Evolutionary conservation across 2,888 invertebrate genomes (phyloP).

Genomic region (Terebella lapidaria): DNA sequence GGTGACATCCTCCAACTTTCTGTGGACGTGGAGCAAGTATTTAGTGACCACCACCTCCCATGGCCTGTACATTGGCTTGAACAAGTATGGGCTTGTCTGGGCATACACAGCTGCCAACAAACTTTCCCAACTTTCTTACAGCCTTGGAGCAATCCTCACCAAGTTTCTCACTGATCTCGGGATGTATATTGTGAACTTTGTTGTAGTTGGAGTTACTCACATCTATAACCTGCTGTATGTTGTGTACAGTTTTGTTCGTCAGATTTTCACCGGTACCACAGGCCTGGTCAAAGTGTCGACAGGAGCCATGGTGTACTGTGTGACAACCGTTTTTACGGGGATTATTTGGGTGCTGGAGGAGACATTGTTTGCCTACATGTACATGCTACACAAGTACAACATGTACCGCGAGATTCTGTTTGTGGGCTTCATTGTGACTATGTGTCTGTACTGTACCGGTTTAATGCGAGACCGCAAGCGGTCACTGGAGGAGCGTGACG

Average conservation of each 20-base stretch:
- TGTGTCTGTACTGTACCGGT: constrained; percentile 24
- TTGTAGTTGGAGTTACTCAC: constrained; percentile 12
- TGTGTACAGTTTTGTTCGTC: constrained; percentile 17
- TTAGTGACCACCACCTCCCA: constrained; percentile 2
- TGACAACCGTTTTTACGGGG: constrained; percentile 19
- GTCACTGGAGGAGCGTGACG: constrained; percentile 1
- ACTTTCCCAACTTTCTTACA: constrained; percentile 2
- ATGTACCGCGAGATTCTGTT: constrained; percentile 28
- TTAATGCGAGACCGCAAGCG: constrained; percentile 17
- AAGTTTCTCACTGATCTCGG: constrained; percentile 22
- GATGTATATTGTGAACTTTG: constrained; percentile 15
- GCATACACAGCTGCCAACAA: neutral
- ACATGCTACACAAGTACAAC: constrained; percentile 27
- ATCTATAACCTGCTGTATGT: constrained; percentile 22
- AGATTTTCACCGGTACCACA: constrained; percentile 12
- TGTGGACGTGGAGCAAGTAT: constrained; percentile 5
- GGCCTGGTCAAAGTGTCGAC: constrained; percentile 11
- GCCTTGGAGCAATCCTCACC: constrained; percentile 16
- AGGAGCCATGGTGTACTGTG: constrained; percentile 10
- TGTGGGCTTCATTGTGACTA: constrained; percentile 18
- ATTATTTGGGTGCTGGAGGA: constrained; percentile 23
- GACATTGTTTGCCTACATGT: constrained; percentile 19
- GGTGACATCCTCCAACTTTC: neutral
- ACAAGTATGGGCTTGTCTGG: constrained; percentile 15
- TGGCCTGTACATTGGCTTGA: constrained; percentile 16